A percentile compares a stretch with the other conserved stretches of the same genome.
These are phyloP conservation scores for Thermophis baileyi DNA, from an alignment of 2,113 vertebrate genomes.

Conservation along the genomic window DNA sequence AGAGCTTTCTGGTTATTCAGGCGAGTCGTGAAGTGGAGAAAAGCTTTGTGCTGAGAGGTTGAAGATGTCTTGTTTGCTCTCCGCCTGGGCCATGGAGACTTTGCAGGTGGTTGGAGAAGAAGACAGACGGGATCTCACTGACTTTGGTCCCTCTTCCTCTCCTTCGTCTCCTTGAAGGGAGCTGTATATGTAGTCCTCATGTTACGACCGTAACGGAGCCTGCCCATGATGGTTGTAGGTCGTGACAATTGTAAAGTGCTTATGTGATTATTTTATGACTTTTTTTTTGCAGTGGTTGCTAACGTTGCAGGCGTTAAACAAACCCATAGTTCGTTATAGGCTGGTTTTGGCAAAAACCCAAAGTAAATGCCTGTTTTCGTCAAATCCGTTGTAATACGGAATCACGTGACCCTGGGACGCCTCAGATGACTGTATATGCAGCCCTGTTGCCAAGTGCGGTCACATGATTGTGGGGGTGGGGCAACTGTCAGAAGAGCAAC, in stretches of 20 bases:
- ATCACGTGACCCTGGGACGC: too few species aligned
- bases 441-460: too few species aligned
- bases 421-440: too few species aligned
- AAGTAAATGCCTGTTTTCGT: too few species aligned
- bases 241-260: too few species aligned
- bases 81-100: rapidly evolving
- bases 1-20: background rate
- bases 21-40: slow-evolving; percentile 2
- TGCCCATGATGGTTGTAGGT: background rate
- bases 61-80: background rate
- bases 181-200: background rate
- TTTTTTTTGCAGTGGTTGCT: background rate
- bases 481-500: too few species aligned
- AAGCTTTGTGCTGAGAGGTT: background rate
- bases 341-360: background rate
- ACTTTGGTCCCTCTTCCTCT: rapidly evolving
- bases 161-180: background rate
- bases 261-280: too few species aligned
- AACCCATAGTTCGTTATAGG: background rate
- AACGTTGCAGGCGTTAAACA: background rate
- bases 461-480: too few species aligned
- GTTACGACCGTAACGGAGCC: background rate
- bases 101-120: rapidly evolving
- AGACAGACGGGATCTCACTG: background rate
- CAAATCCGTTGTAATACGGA: too few species aligned